Conservation (phyloP, 2,113 vertebrate species). For the Apteryx owenii region DNA sequence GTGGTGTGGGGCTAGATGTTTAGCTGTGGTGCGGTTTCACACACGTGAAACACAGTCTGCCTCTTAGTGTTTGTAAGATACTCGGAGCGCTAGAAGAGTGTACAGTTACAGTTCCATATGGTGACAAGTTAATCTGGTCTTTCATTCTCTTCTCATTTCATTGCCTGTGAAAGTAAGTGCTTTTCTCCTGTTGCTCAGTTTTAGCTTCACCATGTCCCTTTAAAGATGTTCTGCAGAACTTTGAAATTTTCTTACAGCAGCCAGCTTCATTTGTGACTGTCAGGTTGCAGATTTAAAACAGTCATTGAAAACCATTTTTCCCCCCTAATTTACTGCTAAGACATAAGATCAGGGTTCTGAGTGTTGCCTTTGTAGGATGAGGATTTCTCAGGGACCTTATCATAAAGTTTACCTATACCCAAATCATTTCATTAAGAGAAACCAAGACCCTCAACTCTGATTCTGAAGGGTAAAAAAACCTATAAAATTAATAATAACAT, state of each 20-base stretch:
- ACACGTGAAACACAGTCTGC: not conserved
- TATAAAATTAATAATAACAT: not conserved
- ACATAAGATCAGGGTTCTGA: not conserved
- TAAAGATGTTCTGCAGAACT: not conserved
- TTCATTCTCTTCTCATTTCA: not conserved
- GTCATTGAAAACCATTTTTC: not conserved
- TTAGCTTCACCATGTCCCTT: not conserved
- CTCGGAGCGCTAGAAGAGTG: not conserved
- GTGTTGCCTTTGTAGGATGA: not conserved
- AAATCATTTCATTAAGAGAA: not conserved
- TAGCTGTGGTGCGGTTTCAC: not conserved
- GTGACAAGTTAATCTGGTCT: not conserved
- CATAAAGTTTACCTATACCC: not conserved
- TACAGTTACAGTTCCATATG: not conserved
- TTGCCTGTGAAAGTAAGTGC: not conserved
- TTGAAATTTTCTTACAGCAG: not conserved
- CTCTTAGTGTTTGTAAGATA: not conserved
- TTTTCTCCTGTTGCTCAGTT: not conserved
- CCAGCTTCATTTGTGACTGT: not conserved
- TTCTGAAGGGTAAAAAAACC: not conserved
- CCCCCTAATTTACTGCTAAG: not conserved
- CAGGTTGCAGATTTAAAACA: not conserved
- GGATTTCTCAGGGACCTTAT: not conserved
- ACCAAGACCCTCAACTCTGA: not conserved
- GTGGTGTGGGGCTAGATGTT: not conserved